Base-by-base conservation (phyloP, 2,888 invertebrate genomes). In the Nezara viridula region DNA sequence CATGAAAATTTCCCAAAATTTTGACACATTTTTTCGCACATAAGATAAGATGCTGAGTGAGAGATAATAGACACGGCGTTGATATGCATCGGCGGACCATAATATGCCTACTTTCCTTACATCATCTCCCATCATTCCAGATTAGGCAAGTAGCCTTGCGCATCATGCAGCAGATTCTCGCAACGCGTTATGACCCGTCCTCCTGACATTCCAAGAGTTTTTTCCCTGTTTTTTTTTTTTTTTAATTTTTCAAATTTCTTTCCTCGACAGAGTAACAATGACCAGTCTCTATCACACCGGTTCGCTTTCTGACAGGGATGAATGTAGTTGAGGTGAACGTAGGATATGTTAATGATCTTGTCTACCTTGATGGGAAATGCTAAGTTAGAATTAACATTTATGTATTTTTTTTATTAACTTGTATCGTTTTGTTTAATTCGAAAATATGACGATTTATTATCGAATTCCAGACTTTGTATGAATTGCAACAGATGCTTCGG, bases 101-200 rank as follows among this genome's bases (percentile, higher is more conserved):
- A 73, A 73, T 73, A 73, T 73, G 37, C 32, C 66, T 37, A 37
- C 14, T 73, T 73, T 73, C 32, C 5, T 73, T 73, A 12, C 66
- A 73, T 73, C 66, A 73, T 27, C 66, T 73, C 66, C 66, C 66
- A 73, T 73, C 66, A 73, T 73, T 73, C 66, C 66, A 73, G 66
- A 73, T 73, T 73, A 73, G 66, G 66, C 37, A 73, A 73, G 66
- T 73, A 37, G 66, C 66, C 66, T 73, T 73, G 66, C 66, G 66
- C 66, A 73, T 73, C 66, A 19, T 37, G 66, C 66, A 73, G 66
- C 37, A 73, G 37, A 73, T 73, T 73, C 32, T 73, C 66, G 66
- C 66, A 73, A 73, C 66, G 66, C 66, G 66, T 73, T 73, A 73
- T 73, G 66, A 73, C 37, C 32, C n/a, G 27, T 27, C 60, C 32